Base-by-base conservation (phyloP, 2,113 vertebrate species). In the Heliornis fulica region DNA sequence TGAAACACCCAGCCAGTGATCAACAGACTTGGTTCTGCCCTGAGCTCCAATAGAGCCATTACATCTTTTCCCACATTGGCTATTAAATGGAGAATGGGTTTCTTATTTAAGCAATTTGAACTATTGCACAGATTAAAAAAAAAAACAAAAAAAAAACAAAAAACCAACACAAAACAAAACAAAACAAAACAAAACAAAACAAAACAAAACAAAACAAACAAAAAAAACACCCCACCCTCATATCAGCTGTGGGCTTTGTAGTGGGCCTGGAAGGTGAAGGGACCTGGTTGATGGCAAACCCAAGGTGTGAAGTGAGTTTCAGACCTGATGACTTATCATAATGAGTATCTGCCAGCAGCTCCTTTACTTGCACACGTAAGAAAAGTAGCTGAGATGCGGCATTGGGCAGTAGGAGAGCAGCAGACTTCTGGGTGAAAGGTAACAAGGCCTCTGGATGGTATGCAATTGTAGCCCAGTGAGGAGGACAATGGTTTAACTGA, bases 51-150 rank as follows among this genome's bases (percentile, higher is more conserved):
- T 11, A 15, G 2, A 7, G 28, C 31, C 38, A 21, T 63, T 50
- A 48, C 36, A 23, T 9, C 56, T 90, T 54, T 63, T 19, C 22
- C 34, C 7, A 4, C 0, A 0, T 3, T 50, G 25, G 20, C 19
- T 8, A 11, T 26, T 45, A 19, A 53, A 15, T 6, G 45, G 29
- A 76, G n/a, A 18, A 57, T 15, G 14, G 0, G 0, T 50, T 66
- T 78, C 9, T 43, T 31, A 3, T 41, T 32, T 14, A 25, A 80
- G 53, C 36, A 66, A 18, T 46, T 59, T 28, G 16, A 41, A 38
- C 28, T 50, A 7, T 17, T 40, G 38, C 46, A 46, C 31, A 28
- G 46, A n/a, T 46, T 22, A 22, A 46, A 46, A 22, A 46, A 46
- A n/a, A n/a, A n/a, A n/a, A n/a, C n/a, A n/a, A n/a, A n/a, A n/a